Conservation (phyloP, 2,113 vertebrate genomes). For the Myotis brandtii region DNA sequence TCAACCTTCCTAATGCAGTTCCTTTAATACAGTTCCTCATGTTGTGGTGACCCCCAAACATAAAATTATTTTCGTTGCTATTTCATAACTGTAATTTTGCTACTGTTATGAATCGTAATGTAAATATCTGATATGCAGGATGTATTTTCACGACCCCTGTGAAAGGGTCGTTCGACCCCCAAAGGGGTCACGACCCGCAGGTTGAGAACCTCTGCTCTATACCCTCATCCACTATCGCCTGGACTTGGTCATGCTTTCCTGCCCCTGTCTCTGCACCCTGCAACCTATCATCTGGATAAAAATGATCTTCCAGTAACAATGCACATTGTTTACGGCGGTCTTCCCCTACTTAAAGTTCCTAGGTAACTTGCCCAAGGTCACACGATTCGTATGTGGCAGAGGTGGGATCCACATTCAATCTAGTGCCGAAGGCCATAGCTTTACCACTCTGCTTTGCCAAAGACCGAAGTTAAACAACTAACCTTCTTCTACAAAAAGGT, state of each 20-base stretch:
- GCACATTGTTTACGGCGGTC: background rate
- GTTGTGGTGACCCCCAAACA: too few species aligned
- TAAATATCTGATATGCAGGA: too few species aligned
- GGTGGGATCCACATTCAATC: background rate
- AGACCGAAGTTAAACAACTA: background rate
- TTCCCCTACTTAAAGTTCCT: background rate
- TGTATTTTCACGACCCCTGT: too few species aligned
- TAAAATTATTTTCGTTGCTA: too few species aligned
- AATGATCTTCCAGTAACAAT: background rate
- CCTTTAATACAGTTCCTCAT: too few species aligned
- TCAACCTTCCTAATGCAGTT: too few species aligned
- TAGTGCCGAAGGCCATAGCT: background rate
- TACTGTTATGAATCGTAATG: too few species aligned
- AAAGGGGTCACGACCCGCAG: too few species aligned
- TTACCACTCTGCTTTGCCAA: background rate
- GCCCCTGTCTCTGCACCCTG: background rate
- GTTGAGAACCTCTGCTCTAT: too few species aligned
- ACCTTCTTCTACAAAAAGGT: background rate
- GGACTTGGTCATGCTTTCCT: background rate
- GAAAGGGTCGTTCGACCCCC: too few species aligned
- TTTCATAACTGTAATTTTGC: too few species aligned
- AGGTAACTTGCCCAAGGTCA: background rate
- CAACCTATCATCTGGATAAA: background rate
- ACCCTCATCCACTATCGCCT: background rate
- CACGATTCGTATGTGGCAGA: background rate